These are phyloP conservation scores for Motacilla alba DNA, from an alignment of 2,113 vertebrate species.

Conservation along the genomic window DNA sequence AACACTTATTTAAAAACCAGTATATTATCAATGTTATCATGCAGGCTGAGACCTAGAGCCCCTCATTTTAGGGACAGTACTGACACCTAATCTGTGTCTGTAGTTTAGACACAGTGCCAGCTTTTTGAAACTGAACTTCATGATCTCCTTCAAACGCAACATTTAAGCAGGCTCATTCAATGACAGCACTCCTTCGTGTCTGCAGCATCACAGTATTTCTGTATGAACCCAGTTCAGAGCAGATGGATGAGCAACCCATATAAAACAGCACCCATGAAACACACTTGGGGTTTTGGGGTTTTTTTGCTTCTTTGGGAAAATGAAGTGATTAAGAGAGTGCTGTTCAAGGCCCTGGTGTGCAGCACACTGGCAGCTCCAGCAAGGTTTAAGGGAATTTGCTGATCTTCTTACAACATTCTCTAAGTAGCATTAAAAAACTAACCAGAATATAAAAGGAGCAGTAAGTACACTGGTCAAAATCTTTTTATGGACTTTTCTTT, in stretches of 20 bases:
- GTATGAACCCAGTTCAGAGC: not conserved
- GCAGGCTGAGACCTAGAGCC: not conserved
- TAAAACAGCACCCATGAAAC: not conserved
- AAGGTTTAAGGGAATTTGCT: not conserved
- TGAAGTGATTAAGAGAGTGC: not conserved
- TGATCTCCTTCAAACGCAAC: not conserved
- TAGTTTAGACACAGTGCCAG: not conserved
- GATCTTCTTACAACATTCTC: not conserved
- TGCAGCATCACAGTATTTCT: not conserved
- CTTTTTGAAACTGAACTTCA: not conserved
- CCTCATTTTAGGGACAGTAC: not conserved
- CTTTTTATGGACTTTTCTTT: not conserved
- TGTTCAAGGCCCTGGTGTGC: not conserved
- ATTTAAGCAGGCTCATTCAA: not conserved
- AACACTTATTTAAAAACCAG: not conserved
- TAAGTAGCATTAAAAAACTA: not conserved
- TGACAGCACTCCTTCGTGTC: not conserved
- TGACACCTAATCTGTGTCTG: not conserved
- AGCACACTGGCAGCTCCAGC: not conserved
- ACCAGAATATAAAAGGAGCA: not conserved
- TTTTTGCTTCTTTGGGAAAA: slow-evolving; percentile 2
- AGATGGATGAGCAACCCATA: not conserved
- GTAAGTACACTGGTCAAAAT: not conserved
- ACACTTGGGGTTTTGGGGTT: not conserved
- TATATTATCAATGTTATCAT: not conserved